Evolutionary conservation across 2,888 invertebrate genomes (phyloP).

Genomic region (Leptinotarsa haldemani): DNA sequence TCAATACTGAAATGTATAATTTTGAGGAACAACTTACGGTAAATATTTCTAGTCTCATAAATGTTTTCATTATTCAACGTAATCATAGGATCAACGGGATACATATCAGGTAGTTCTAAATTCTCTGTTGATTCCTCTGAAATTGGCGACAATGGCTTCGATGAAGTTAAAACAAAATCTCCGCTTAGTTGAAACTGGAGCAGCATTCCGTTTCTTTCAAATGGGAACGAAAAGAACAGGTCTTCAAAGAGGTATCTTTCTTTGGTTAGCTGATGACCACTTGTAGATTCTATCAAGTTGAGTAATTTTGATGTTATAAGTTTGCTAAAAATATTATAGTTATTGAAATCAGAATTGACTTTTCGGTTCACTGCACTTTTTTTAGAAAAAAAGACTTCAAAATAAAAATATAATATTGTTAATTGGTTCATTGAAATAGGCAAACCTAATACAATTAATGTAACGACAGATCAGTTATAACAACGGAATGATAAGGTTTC

Average conservation of each 20-base stretch:
- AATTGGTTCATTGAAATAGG: too few relatives aligned
- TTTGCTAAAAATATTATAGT: constrained; percentile 68
- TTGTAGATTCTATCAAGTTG: constrained; percentile 75
- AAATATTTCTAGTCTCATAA: constrained; percentile 73
- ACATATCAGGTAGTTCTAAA: constrained; percentile 75
- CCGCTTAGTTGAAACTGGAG: constrained; percentile 75
- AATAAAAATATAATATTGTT: too few relatives aligned
- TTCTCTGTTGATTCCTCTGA: constrained; percentile 67
- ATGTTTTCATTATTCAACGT: constrained; percentile 75
- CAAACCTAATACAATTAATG: too few relatives aligned
- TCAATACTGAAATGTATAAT: neutral
- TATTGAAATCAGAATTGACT: too few relatives aligned
- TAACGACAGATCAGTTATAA: too few relatives aligned
- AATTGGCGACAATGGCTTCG: constrained; percentile 71
- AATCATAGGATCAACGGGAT: constrained; percentile 80
- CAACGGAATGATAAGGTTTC: constrained; percentile 10
- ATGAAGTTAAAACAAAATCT: constrained; percentile 76
- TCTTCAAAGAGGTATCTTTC: constrained; percentile 72
- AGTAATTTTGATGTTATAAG: constrained; percentile 75
- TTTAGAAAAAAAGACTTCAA: too few relatives aligned
- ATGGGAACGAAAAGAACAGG: constrained; percentile 69
- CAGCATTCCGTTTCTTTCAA: constrained; percentile 72
- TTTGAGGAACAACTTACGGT: constrained; percentile 73
- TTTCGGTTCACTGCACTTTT: too few relatives aligned
- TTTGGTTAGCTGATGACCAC: constrained; percentile 69